Conservation (phyloP, 2,888 invertebrate species). For the Vandiemenella viatica region DNA sequence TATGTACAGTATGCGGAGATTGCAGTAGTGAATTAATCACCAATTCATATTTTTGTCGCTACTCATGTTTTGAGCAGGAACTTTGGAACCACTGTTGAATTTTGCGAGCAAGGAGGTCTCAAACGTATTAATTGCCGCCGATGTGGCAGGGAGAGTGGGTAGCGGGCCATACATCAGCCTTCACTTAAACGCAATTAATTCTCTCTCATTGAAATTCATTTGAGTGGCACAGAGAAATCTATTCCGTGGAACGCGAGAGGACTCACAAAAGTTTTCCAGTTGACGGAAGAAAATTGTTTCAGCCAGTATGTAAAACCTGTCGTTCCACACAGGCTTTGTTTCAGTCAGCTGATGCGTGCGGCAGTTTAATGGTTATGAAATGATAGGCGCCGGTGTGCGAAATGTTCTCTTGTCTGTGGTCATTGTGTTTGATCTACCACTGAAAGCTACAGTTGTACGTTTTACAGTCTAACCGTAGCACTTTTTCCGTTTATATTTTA, state of each 20-base stretch:
- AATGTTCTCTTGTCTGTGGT: too few relatives aligned
- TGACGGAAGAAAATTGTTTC: not conserved
- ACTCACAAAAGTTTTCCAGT: not conserved
- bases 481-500: too few relatives aligned
- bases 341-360: too few relatives aligned
- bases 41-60: too few relatives aligned
- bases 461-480: too few relatives aligned
- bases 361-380: too few relatives aligned
- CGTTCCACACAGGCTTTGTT: not conserved
- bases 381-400: too few relatives aligned
- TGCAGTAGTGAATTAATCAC: too few relatives aligned
- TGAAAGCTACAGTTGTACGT: too few relatives aligned
- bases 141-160: not conserved
- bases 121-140: not conserved
- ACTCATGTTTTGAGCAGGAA: too few relatives aligned
- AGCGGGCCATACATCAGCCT: not conserved
- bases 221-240: not conserved
- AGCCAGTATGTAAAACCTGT: not conserved
- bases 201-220: not conserved
- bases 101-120: not conserved
- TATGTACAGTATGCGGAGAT: too few relatives aligned
- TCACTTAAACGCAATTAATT: not conserved
- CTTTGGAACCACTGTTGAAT: not conserved
- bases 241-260: not conserved
- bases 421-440: too few relatives aligned